phyloP scores from a whole-genome alignment of 2,888 invertebrate genomes.

The Chironomus tentans region DNA sequence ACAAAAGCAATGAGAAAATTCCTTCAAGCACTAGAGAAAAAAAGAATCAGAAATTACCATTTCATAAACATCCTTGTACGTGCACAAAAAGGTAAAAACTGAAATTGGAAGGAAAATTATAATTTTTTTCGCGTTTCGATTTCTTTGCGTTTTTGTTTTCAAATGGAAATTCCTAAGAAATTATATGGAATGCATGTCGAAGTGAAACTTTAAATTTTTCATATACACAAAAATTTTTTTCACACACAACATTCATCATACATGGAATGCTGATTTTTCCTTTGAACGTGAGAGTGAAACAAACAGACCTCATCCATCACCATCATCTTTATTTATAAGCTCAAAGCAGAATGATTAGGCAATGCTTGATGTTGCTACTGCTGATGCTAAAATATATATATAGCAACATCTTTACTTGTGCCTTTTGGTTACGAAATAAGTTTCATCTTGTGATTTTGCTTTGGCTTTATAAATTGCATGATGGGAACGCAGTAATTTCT shows the following conservation, averaged over 20 bases:
- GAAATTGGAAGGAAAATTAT: not conserved
- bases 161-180: not conserved
- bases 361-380: no score
- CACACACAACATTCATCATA: no score
- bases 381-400: no score
- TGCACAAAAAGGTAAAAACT: not conserved
- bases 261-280: constrained; percentile 3
- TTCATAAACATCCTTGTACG: no score
- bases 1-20: no score
- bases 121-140: constrained; percentile 3
- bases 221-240: not conserved
- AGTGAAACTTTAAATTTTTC: not conserved
- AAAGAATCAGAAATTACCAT: no score
- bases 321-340: not conserved
- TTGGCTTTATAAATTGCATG: no score
- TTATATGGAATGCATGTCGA: not conserved
- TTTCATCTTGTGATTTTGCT: no score
- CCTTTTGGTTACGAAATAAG: no score
- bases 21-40: no score
- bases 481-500: no score
- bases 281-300: not conserved
- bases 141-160: not conserved
- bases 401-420: no score
- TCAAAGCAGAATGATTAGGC: not conserved
- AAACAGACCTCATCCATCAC: not conserved